Percentiles rank a stretch among this genome's conserved stretches.
Conservation (phyloP, 2,113 vertebrate genomes). For the Hemicordylus capensis region DNA sequence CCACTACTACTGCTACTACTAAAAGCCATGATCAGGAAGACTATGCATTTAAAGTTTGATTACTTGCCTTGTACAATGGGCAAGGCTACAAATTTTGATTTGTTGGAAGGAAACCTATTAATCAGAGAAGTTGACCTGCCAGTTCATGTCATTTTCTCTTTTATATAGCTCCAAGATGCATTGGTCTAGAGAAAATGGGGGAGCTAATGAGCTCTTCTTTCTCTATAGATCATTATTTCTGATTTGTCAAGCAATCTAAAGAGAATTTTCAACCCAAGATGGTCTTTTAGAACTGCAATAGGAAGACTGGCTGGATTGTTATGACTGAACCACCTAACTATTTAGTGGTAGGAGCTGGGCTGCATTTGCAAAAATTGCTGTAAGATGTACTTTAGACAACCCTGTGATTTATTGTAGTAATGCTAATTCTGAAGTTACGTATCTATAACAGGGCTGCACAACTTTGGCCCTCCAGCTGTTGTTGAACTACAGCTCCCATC, state of each 20-base stretch:
- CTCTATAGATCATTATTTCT: neutral
- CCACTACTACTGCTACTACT: too few species aligned
- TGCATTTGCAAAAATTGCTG: conserved; percentile 9
- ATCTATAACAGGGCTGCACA: too few species aligned
- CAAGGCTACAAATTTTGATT: conserved; percentile 26
- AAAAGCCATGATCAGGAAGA: conserved; percentile 3
- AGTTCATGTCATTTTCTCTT: neutral
- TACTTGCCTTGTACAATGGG: conserved; percentile 24
- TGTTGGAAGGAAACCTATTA: conserved; percentile 10
- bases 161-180: neutral
- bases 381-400: conserved; percentile 21
- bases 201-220: conserved; percentile 12
- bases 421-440: neutral
- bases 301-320: neutral
- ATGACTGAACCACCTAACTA: neutral
- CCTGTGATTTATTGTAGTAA: conserved; percentile 16
- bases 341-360: neutral
- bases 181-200: neutral
- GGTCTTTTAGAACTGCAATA: neutral
- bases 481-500: too few species aligned
- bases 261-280: conserved; percentile 18
- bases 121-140: conserved; percentile 14
- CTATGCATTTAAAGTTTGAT: conserved; percentile 39
- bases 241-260: conserved; percentile 38
- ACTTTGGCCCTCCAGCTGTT: too few species aligned